phyloP scores from a whole-genome alignment of 1,140 invertebrate genomes.

The Odontomachus brunneus region DNA sequence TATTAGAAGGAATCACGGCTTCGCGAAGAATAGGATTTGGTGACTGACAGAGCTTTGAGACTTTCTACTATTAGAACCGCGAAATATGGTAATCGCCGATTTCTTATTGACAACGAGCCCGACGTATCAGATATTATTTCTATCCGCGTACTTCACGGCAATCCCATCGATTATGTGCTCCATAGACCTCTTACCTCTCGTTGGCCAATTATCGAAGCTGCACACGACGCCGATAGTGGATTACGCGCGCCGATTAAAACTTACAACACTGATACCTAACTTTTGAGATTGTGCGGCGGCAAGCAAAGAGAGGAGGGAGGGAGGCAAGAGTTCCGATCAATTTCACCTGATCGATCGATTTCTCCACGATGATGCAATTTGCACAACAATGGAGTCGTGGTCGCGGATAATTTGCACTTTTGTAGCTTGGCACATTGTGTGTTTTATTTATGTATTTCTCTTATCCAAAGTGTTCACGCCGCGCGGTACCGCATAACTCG shows the following conservation, averaged over 20 bases:
- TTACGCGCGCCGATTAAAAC: constrained; percentile 17
- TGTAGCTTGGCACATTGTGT: neutral
- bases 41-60: neutral
- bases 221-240: neutral
- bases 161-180: neutral
- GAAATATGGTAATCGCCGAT: neutral
- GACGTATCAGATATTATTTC: neutral
- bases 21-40: neutral
- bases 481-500: neutral
- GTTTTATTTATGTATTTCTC: constrained; percentile 23
- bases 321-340: neutral
- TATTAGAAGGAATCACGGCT: neutral
- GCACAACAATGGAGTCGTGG: neutral
- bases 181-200: neutral
- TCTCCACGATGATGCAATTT: constrained; percentile 6
- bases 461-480: neutral
- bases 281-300: neutral
- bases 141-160: neutral
- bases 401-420: neutral
- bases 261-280: constrained; percentile 9
- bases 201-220: neutral
- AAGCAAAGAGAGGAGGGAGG: constrained; percentile 18
- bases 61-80: neutral
- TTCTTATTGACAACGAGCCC: neutral
- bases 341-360: constrained; percentile 20